Evolutionary conservation across 1,140 invertebrate genomes (phyloP), one percentile per base, ranked within the genome.

Genomic region (Drosophila serrata): DNA sequence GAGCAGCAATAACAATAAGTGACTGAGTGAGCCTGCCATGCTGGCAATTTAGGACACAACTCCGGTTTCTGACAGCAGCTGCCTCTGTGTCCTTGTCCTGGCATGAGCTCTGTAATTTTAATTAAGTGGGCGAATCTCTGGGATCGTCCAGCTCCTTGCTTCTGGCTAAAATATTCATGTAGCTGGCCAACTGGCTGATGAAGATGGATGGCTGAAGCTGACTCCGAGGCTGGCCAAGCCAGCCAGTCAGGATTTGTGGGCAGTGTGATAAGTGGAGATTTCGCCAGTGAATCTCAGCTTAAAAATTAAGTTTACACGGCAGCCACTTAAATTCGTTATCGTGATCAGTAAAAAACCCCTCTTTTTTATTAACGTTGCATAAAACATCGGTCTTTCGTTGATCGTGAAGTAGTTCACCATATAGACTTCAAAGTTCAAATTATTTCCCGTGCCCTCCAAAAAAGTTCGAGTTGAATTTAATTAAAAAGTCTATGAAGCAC

Each of bases 131-230:
- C 37, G 53, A 67, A 17, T 49, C 39, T 53, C 51, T 37, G 35
- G 62, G 24, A 43, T 33, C 12, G 24, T 37, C 61, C 46, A 42
- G 29, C 46, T 55, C 37, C 51, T 57, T 67, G 48, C 46, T 29
- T 59, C 46, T 35, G 74, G 42, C 74, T 65, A 42, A 77, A 77
- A 77, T 77, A 77, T 77, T 67, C 74, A 77, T 59, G 42, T 63
- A 76, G 74, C 46, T 43, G 53, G 61, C 48, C 70, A 65, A 17
- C 17, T 22, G 35, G 40, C 35, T 76, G 74, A 76, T 76, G 74
- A 77, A 77, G 74, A 77, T 77, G 75, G 74, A 77, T 77, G 42
- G 74, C 43, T n/a, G 37, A 29, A 77, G 67, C 74, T 77, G 74
- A 77, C 74, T 77, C 27, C 27, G 27, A 53, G 53, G 46, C 39